phyloP scores from a whole-genome alignment of 1,140 invertebrate species.

The Drosophila kikkawai region DNA sequence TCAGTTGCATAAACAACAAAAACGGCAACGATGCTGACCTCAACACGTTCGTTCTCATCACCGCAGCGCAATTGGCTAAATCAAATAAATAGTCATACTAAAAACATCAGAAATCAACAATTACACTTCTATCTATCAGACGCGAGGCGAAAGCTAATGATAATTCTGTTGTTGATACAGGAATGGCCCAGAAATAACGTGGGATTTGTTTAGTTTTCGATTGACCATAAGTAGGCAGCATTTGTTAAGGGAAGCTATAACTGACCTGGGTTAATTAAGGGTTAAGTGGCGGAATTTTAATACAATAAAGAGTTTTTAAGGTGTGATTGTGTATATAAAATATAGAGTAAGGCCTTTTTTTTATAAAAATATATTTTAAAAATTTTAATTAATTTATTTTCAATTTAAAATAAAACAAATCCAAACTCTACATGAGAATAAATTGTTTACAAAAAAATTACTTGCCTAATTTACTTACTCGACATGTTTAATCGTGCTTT shows the following conservation, averaged over 20 bases:
- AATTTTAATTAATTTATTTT: neutral
- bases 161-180: constrained; percentile 23
- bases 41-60: constrained; percentile 59
- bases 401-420: neutral
- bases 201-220: neutral
- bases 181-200: constrained; percentile 10
- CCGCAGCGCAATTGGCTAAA: constrained; percentile 45
- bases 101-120: constrained; percentile 39
- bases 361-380: no score
- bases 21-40: constrained; percentile 50
- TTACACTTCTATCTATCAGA: constrained; percentile 27
- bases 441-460: neutral
- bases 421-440: neutral
- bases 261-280: constrained; percentile 8
- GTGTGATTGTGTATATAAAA: neutral
- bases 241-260: neutral
- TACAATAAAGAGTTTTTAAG: no score
- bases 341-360: neutral
- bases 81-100: constrained; percentile 48
- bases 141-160: constrained; percentile 37
- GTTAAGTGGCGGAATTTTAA: neutral
- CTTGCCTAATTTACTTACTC: neutral
- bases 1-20: constrained; percentile 65
- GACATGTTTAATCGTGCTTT: neutral
- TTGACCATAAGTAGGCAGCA: constrained; percentile 3